phyloP scores from a whole-genome alignment of 1,140 invertebrate species.

The Pseudomyrmex sp. region DNA sequence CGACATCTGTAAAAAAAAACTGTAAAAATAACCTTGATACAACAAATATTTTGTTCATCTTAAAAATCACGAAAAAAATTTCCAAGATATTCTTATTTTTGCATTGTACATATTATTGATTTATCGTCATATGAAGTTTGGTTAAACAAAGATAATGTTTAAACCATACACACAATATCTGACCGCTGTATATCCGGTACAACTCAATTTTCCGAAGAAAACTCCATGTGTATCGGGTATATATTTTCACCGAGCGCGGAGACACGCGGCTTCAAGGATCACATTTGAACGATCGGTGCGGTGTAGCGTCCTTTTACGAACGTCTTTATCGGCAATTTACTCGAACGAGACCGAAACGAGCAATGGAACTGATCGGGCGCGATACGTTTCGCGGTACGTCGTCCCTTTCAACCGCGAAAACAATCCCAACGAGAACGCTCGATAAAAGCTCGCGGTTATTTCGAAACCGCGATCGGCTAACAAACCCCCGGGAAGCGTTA shows the following conservation, averaged over 20 bases:
- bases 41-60: not conserved
- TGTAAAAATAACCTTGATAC: not conserved
- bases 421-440: constrained; percentile 60
- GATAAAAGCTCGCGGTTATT: constrained; percentile 70
- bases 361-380: constrained; percentile 46
- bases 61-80: not conserved
- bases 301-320: constrained; percentile 30
- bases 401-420: constrained; percentile 53
- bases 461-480: constrained; percentile 67
- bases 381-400: constrained; percentile 65
- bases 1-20: not conserved
- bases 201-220: constrained; percentile 2
- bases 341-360: constrained; percentile 47
- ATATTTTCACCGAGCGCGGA: not conserved
- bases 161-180: not conserved
- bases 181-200: not conserved
- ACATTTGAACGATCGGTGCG: constrained; percentile 8
- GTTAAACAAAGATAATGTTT: not conserved
- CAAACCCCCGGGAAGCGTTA: constrained; percentile 61
- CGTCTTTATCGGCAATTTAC: constrained; percentile 61
- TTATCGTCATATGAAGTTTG: not conserved
- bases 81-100: not conserved
- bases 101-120: not conserved
- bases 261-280: not conserved
- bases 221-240: not conserved